Conservation (phyloP, 1,140 invertebrate species). For the Lordiphosa clarofinis region DNA sequence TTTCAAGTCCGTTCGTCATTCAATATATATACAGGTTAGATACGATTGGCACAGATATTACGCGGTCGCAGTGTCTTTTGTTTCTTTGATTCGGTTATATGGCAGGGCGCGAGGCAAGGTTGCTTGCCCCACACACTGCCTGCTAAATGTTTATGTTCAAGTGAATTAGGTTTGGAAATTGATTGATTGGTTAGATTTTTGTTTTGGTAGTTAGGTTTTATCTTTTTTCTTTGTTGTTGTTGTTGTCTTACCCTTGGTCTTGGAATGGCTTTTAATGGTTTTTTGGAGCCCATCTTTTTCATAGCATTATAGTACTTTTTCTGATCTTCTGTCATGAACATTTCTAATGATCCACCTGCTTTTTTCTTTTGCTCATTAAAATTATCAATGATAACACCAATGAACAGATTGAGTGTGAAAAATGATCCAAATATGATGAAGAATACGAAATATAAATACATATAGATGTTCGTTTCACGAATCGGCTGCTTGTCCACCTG, state of each 20-base stretch:
- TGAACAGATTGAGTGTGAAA: conserved; percentile 98
- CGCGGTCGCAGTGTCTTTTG: conserved; percentile 37
- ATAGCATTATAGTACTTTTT: conserved; percentile 99
- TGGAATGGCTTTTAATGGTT: conserved; percentile 98
- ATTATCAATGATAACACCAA: conserved; percentile 99
- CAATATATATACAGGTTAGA: conserved; percentile 51
- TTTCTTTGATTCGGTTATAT: conserved; percentile 2
- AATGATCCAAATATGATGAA: conserved; percentile 99
- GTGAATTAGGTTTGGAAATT: conserved; percentile 3
- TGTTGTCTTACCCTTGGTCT: conserved; percentile 90
- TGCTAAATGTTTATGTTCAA: too few species aligned
- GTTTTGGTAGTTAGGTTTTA: conserved; percentile 19
- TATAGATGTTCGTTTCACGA: conserved; percentile 96
- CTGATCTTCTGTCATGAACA: conserved; percentile 99
- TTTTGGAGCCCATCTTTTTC: conserved; percentile 99
- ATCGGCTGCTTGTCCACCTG: conserved; percentile 94
- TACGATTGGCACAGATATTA: conserved; percentile 79
- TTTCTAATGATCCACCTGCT: conserved; percentile 97
- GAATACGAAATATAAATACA: conserved; percentile 99
- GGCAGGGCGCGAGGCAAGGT: too few species aligned
- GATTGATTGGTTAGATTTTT: conserved; percentile 7
- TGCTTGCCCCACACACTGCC: too few species aligned
- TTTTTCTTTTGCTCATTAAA: conserved; percentile 99
- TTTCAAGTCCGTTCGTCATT: conserved; percentile 16
- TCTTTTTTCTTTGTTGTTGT: conserved; percentile 49